phyloP scores from a whole-genome alignment of 2,888 invertebrate genomes.

The Linyphia triangularis region DNA sequence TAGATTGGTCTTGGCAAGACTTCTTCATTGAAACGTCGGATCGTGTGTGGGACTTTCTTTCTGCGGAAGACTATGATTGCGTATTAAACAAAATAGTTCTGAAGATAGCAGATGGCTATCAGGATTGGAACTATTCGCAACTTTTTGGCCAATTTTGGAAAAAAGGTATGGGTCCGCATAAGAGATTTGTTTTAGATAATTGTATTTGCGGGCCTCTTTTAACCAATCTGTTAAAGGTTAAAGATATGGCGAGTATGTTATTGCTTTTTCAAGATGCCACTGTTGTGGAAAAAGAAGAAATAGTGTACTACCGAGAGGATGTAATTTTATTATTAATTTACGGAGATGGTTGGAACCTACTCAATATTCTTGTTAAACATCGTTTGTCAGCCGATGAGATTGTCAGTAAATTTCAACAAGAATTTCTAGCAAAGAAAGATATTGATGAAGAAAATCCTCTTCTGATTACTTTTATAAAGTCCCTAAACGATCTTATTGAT shows the following conservation, averaged over 20 bases:
- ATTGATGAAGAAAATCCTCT: background rate
- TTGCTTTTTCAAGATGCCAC: slow-evolving; percentile 55
- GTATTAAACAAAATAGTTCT: slow-evolving; percentile 19
- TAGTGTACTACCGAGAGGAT: slow-evolving; percentile 23
- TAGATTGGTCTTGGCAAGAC: slow-evolving; percentile 63
- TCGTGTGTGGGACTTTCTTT: slow-evolving; percentile 31
- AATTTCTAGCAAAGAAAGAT: slow-evolving; percentile 42
- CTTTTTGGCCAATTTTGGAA: slow-evolving; percentile 59
- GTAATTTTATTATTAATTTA: slow-evolving; percentile 45
- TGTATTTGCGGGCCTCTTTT: slow-evolving; percentile 8
- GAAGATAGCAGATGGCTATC: slow-evolving; percentile 32
- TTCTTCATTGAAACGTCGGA: slow-evolving; percentile 55
- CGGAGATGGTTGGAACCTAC: slow-evolving; percentile 27
- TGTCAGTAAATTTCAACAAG: slow-evolving; percentile 43
- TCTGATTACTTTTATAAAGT: slow-evolving; percentile 52
- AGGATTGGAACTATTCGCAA: slow-evolving; percentile 58
- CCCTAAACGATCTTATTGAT: slow-evolving; percentile 26
- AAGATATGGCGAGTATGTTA: slow-evolving; percentile 38
- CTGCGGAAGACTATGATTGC: slow-evolving; percentile 18
- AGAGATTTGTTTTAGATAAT: slow-evolving; percentile 46
- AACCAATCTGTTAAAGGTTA: slow-evolving; percentile 35
- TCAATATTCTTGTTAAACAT: slow-evolving; percentile 38
- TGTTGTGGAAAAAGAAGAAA: slow-evolving; percentile 43
- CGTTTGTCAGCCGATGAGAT: slow-evolving; percentile 31
- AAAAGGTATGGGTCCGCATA: slow-evolving; percentile 41